Conservation (phyloP, 2,888 invertebrate genomes). For the Labia minor region DNA sequence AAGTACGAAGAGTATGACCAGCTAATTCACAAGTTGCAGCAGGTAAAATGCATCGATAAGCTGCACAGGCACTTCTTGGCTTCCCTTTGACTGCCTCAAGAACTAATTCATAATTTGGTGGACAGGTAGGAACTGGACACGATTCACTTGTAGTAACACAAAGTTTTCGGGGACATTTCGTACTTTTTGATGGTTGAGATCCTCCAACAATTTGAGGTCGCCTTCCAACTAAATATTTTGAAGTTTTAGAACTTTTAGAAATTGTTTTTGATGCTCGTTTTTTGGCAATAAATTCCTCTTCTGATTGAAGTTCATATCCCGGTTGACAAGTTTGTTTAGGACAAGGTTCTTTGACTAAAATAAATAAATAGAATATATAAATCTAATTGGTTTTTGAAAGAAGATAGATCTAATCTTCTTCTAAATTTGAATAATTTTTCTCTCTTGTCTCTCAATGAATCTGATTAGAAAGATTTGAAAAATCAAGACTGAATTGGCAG, state of each 20-base stretch:
- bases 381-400: too few species aligned
- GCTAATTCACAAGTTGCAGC: constrained; percentile 61
- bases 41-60: constrained; percentile 41
- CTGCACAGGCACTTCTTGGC: constrained; percentile 25
- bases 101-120: constrained; percentile 24
- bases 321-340: constrained; percentile 47
- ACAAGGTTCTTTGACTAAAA: constrained; percentile 32
- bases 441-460: not conserved
- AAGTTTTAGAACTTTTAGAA: not conserved
- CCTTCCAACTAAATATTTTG: not conserved
- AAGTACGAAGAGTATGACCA: constrained; percentile 65
- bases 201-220: constrained; percentile 1
- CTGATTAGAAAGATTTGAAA: too few species aligned
- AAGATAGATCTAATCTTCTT: not conserved
- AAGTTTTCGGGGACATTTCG: constrained; percentile 33
- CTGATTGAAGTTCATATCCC: constrained; percentile 41
- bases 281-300: constrained; percentile 20
- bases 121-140: constrained; percentile 24
- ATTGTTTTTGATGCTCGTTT: not conserved
- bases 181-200: not conserved
- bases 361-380: too few species aligned
- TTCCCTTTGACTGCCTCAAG: constrained; percentile 17
- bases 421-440: not conserved
- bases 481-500: too few species aligned
- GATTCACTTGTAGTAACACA: not conserved